Evolutionary conservation across 1,140 invertebrate genomes (phyloP).

Genomic region (Drosophila quadrilineata): DNA sequence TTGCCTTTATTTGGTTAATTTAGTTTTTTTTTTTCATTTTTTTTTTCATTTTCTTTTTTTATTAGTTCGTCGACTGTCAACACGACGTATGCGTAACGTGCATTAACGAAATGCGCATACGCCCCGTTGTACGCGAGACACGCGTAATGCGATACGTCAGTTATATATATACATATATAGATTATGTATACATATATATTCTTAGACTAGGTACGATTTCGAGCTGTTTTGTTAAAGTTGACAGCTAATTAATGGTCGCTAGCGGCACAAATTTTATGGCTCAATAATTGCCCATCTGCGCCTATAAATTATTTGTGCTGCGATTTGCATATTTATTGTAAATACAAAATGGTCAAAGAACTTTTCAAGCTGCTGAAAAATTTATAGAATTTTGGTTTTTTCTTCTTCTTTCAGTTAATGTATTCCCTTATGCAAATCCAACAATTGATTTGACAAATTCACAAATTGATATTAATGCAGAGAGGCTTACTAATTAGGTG

Average conservation of each 20-base stretch:
- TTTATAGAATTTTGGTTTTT: no score
- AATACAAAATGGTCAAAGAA: slow-evolving; percentile 10
- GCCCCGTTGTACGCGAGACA: slow-evolving; percentile 22
- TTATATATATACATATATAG: background rate
- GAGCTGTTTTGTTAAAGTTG: slow-evolving; percentile 2
- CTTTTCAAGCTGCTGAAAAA: slow-evolving; percentile 10
- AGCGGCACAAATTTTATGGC: slow-evolving; percentile 4
- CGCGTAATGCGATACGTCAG: background rate
- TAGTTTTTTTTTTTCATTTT: slow-evolving; percentile 1
- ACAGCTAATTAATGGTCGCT: slow-evolving; percentile 23
- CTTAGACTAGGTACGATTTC: slow-evolving; percentile 19
- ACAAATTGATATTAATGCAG: slow-evolving; percentile 1
- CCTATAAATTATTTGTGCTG: slow-evolving; percentile 17
- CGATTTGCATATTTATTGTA: slow-evolving; percentile 36
- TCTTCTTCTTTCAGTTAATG: no score
- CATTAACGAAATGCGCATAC: slow-evolving; percentile 26
- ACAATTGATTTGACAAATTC: slow-evolving; percentile 12
- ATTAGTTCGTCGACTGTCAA: slow-evolving; percentile 8
- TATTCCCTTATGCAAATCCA: slow-evolving; percentile 5
- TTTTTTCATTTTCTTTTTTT: no score
- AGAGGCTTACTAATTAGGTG: slow-evolving; percentile 12
- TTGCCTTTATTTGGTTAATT: slow-evolving; percentile 12
- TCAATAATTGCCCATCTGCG: background rate
- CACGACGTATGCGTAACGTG: slow-evolving; percentile 28
- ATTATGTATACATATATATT: slow-evolving; percentile 8